Conservation (phyloP, 2,797 vertebrate species). For the Furcifer pardalis region DNA sequence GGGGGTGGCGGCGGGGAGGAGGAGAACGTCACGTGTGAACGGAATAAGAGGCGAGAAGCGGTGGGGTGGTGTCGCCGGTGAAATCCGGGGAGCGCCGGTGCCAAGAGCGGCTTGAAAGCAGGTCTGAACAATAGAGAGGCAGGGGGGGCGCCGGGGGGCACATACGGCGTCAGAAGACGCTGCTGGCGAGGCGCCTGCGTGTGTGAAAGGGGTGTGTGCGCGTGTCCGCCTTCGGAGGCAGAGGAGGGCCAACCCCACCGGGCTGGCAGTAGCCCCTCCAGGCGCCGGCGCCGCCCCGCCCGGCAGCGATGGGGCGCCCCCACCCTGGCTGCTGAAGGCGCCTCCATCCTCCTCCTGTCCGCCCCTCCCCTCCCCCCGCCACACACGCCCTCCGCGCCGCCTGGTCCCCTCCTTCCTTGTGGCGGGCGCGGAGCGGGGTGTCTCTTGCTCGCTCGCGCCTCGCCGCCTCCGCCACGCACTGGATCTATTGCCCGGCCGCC, state of each 20-base stretch:
- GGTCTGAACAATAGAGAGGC: constrained; percentile 78
- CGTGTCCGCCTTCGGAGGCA: background rate
- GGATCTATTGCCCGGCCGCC: constrained; percentile 64
- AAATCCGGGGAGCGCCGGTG: constrained; percentile 37
- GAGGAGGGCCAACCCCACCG: constrained; percentile 25
- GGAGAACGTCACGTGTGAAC: background rate
- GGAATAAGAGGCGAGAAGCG: background rate
- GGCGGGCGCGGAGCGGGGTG: no score
- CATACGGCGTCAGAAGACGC: constrained; percentile 29
- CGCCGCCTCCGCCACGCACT: constrained; percentile 62
- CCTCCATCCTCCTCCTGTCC: constrained; percentile 35
- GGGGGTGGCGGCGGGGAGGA: background rate
- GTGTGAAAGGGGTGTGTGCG: background rate
- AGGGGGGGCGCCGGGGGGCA: background rate
- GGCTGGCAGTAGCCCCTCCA: constrained; percentile 39
- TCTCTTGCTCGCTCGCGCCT: constrained; percentile 4
- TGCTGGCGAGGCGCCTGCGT: background rate
- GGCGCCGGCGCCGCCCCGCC: constrained; percentile 3
- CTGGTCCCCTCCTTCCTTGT: background rate
- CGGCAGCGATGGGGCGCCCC: constrained; percentile 54
- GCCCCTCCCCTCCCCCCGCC: background rate
- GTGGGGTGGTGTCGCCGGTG: background rate
- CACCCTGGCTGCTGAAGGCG: constrained; percentile 39
- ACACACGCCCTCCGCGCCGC: background rate
- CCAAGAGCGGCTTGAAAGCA: constrained; percentile 64